A percentile compares a stretch with the other conserved stretches of the same genome.
Evolutionary conservation across 1,140 invertebrate species (phyloP).

Genomic region (Diabrotica undecimpunctata): DNA sequence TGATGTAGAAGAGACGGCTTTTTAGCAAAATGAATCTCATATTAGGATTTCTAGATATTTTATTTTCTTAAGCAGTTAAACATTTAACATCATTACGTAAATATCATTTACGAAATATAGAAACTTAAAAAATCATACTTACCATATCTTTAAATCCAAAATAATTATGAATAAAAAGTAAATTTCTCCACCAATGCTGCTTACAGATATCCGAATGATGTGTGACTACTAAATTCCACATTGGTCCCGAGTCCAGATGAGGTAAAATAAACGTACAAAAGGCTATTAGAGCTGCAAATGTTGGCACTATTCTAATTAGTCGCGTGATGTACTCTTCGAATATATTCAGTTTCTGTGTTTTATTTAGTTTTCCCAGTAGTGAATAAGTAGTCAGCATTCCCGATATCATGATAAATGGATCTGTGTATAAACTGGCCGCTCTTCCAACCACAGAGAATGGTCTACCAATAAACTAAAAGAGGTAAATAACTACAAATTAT

Average conservation of each 20-base stretch:
- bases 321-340: slow-evolving; percentile 58
- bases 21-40: no score
- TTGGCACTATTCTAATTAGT: slow-evolving; percentile 59
- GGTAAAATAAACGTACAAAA: slow-evolving; percentile 64
- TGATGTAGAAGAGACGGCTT: no score
- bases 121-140: no score
- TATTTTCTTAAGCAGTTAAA: no score
- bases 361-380: slow-evolving; percentile 58
- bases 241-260: slow-evolving; percentile 56
- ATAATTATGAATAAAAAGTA: slow-evolving; percentile 61
- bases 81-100: no score
- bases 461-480: slow-evolving; percentile 57
- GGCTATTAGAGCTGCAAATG: slow-evolving; percentile 57
- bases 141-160: slow-evolving; percentile 63
- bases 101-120: no score
- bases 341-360: slow-evolving; percentile 56
- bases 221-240: slow-evolving; percentile 60
- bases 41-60: no score
- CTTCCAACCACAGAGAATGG: slow-evolving; percentile 69
- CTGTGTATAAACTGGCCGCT: slow-evolving; percentile 72
- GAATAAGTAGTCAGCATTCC: slow-evolving; percentile 67
- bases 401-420: slow-evolving; percentile 73
- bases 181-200: slow-evolving; percentile 59
- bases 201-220: slow-evolving; percentile 60
- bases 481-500: slow-evolving; percentile 14